A percentile compares a stretch with the other conserved stretches of the same genome.
Conservation (phyloP, 1,140 invertebrate genomes). For the Drosophila miranda region DNA sequence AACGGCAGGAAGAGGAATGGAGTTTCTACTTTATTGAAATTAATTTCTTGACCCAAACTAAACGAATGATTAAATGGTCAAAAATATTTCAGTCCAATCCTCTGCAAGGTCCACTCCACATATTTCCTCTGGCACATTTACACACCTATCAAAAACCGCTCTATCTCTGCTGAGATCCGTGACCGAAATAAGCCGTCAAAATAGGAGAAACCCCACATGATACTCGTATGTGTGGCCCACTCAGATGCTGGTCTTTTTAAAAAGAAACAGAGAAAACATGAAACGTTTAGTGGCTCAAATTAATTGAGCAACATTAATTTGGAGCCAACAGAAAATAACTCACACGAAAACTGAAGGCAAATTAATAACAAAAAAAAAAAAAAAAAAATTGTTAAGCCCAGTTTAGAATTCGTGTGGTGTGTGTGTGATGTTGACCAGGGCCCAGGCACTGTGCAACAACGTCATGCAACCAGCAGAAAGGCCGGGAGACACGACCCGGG, state of each 20-base stretch:
- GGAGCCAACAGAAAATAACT: slow-evolving; percentile 36
- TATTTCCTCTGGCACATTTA: slow-evolving; percentile 57
- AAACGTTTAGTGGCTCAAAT: slow-evolving; percentile 78
- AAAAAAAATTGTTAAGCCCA: slow-evolving; percentile 51
- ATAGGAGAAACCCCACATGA: slow-evolving; percentile 40
- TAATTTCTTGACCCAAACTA: not conserved
- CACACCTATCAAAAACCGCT: slow-evolving; percentile 64
- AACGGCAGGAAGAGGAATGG: not conserved
- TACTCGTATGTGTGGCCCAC: slow-evolving; percentile 40
- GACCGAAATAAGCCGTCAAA: slow-evolving; percentile 64
- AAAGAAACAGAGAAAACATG: slow-evolving; percentile 6
- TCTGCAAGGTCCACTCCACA: slow-evolving; percentile 34
- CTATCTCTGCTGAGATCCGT: slow-evolving; percentile 46
- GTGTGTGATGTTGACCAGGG: slow-evolving; percentile 20
- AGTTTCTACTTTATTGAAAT: not conserved
- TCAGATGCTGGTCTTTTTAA: slow-evolving; percentile 53
- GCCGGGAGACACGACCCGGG: no score
- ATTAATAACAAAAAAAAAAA: slow-evolving; percentile 64
- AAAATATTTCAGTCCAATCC: slow-evolving; percentile 31
- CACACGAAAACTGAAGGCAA: slow-evolving; percentile 55
- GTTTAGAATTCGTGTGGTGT: slow-evolving; percentile 10
- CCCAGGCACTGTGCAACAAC: slow-evolving; percentile 1
- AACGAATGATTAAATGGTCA: slow-evolving; percentile 24
- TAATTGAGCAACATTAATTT: slow-evolving; percentile 73
- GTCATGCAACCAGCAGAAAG: slow-evolving; percentile 17